Base-by-base conservation (phyloP, 2,888 invertebrate genomes). In the Synanthedon andrenaeformis region DNA sequence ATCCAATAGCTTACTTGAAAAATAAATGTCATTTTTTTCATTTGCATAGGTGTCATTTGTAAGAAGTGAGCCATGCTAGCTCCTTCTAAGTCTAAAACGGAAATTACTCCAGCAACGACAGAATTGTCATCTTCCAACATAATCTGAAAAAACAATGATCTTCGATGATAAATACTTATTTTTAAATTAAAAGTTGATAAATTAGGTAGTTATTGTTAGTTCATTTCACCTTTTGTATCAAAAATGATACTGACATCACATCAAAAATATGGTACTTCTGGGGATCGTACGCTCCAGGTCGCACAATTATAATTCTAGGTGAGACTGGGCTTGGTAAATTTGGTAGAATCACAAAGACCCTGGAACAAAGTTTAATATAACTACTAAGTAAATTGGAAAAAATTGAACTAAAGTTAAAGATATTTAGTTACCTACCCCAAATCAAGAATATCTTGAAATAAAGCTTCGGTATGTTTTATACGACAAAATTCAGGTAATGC, bases 111-210 rank as follows among this genome's bases (percentile, higher is more conserved):
- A n/a, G 75, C 68, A 2, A 89, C 67, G 3, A 82, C 67, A 0
- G 76, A 69, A 56, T 83, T 76, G 60, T 91, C 91, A 62, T 90
- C 89, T 57, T 89, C 89, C 56, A 90, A 57, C 14, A 82, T 49
- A 53, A 90, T 79, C 76, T 83, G 58, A 53, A 71, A 67, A 12
- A 13, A 13, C 3, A 5, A 23, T 23, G 23, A 35, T 10, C 3
- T 35, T 35, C 35, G 0, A 35, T 35, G 35, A 35, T 35, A 10
- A 35, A 35, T 35, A 35, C 35, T 35, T 35, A 35, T 35, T 35
- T 8, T 8, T 35, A 10, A 35, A 35, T 35, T 10, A 8, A 35
- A 28, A 35, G 35, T 35, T 35, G 35, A 35, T 8, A 35, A 35
- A 35, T 10, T 3, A 35, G 35, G 35, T 35, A 23, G 4, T 23